Evolutionary conservation across 2,797 vertebrate genomes (phyloP), one percentile per base, ranked within the genome.

Genomic region (Artibeus jamaicensis): DNA sequence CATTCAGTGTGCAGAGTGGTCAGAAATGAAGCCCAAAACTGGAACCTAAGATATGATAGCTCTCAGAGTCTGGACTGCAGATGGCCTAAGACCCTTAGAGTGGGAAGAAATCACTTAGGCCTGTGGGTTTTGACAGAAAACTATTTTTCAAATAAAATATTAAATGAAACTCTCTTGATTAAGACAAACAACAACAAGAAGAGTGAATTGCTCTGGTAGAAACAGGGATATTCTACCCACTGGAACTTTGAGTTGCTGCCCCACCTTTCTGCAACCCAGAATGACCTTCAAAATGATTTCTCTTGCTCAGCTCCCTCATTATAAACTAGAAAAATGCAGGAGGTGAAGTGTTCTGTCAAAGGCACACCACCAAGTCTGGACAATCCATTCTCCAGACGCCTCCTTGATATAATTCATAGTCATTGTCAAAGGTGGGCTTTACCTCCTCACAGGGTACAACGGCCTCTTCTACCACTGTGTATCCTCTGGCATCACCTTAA

Each of bases 401-500:
- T 59, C 19, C 73, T 92, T 26, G 48, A 62, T 34, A 15, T 11
- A 29, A 37, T 21, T 77, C 67, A 46, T 29, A n/a, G 57, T 0
- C 4, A 44, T 19, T 14, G 6, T 48, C 67, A 85, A 4, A 19
- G 82, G 32, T 34, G 18, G 34, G 29, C 21, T 93, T 26, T 88
- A 8, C 76, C 76, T 79, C 19, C 29, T 48, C n/a, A 37, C 10
- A 59, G 21, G 32, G 46, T 2, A 5, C 10, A 2, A 0, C 8
- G 24, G 12, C 44, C 42, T 55, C 22, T 62, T 6, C 19, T 2
- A 0, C 4, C 50, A 14, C 50, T 3, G 85, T 62, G 89, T 74
- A 46, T 70, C 86, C 92, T 96, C 93, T 79, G 85, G 84, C 81
- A 62, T 24, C 34, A 70, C n/a, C 78, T 82, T 78, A 65, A 88